A percentile compares a stretch with the other conserved stretches of the same genome.
phyloP scores from a whole-genome alignment of 2,797 vertebrate genomes.

The Loris lydekkerianus region DNA sequence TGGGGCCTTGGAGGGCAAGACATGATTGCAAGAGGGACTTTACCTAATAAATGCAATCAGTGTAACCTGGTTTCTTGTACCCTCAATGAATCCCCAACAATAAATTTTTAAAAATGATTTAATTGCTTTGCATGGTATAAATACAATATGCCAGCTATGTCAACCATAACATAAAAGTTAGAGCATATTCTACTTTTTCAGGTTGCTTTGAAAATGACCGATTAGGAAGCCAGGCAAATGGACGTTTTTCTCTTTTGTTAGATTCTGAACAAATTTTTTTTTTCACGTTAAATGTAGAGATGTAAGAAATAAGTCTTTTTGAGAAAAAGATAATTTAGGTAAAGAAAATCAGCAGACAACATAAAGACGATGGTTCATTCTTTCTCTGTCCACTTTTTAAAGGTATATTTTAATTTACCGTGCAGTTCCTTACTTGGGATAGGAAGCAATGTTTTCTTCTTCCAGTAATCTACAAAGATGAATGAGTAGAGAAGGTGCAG shows the following conservation, averaged over 20 bases:
- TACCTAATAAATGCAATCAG: too few relatives aligned
- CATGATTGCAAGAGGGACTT: too few relatives aligned
- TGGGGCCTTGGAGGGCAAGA: too few relatives aligned
- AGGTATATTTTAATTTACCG: not conserved
- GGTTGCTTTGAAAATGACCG: conserved; percentile 7
- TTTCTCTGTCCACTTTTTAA: not conserved
- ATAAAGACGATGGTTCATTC: not conserved
- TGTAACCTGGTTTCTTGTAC: too few relatives aligned
- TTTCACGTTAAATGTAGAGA: not conserved
- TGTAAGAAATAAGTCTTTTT: conserved; percentile 32
- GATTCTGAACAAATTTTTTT: not conserved
- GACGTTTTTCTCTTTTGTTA: conserved; percentile 6
- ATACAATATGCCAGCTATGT: not conserved
- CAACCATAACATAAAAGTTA: not conserved
- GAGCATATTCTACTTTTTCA: conserved; percentile 5
- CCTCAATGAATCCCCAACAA: too few relatives aligned
- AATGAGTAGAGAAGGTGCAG: not conserved
- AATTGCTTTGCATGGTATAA: conserved; percentile 7
- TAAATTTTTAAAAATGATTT: not conserved
- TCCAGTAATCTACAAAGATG: not conserved
- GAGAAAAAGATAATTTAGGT: not conserved
- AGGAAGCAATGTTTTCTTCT: not conserved
- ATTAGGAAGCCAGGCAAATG: not conserved
- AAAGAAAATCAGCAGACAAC: not conserved
- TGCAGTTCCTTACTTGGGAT: not conserved